phyloP scores from a whole-genome alignment of 2,888 invertebrate genomes.

The Mesorhabditis spiculigera region DNA sequence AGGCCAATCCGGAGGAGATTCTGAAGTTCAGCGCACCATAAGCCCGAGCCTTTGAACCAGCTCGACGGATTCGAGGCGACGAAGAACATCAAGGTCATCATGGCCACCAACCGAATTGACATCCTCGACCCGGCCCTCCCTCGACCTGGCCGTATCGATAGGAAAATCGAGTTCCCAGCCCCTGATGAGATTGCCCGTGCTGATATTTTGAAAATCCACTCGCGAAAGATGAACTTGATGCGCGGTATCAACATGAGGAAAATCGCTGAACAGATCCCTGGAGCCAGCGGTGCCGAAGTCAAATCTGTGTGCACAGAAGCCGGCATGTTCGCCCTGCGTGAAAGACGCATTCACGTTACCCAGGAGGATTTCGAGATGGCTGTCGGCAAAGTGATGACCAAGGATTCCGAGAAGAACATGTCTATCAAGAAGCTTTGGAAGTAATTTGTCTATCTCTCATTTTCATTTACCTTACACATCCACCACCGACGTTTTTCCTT shows the following conservation, averaged over 20 bases:
- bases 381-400: conserved; percentile 98
- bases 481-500: not conserved
- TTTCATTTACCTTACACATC: not conserved
- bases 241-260: conserved; percentile 95
- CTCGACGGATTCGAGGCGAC: conserved; percentile 98
- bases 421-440: conserved; percentile 99
- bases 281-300: conserved; percentile 97
- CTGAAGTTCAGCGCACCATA: conserved; percentile 98
- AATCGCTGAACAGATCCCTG: conserved; percentile 98
- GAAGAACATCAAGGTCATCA: conserved; percentile 98
- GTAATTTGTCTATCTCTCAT: conserved; percentile 64
- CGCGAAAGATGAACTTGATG: conserved; percentile 97
- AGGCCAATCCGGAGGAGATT: conserved; percentile 68
- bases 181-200: conserved; percentile 97
- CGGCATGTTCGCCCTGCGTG: conserved; percentile 97
- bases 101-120: conserved; percentile 99
- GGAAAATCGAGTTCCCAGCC: conserved; percentile 99
- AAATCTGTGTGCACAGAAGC: conserved; percentile 99
- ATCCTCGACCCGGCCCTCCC: conserved; percentile 93
- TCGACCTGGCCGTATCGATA: conserved; percentile 95
- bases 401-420: conserved; percentile 99
- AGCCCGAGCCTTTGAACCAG: conserved; percentile 95
- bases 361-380: conserved; percentile 99
- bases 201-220: conserved; percentile 96
- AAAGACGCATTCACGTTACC: conserved; percentile 94